Evolutionary conservation across 2,797 vertebrate genomes (phyloP), one percentile per base, ranked within the genome.

Genomic region (Oreonectes daqikongensis): DNA sequence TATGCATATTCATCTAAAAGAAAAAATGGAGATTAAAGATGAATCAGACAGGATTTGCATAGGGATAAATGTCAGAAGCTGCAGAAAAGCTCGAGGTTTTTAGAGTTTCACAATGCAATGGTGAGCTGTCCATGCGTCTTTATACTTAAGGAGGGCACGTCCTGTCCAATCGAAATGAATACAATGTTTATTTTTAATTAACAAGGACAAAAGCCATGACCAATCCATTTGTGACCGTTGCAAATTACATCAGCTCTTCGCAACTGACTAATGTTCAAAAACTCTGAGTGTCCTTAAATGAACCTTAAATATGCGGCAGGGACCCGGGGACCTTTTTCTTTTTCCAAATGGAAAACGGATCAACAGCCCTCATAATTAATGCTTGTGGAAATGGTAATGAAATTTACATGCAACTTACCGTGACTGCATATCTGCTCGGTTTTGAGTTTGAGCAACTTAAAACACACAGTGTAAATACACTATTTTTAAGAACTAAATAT

Each of bases 11-110:
- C 14, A 4, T 10, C 30, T 17, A 53, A 70, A 55, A 12, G 24
- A 67, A 48, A 11, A 15, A 32, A 59, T 28, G 42, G 57, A 18
- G 17, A 14, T 22, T 61, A 50, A 50, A 38, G 44, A 73, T 73
- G 59, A 73, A 63, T 72, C 59, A 40, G 44, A 40, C 44, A 40
- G 1, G 22, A 40, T 73, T 52, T 63, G 71, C 59, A 63, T 73
- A 4, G 18, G 30, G 44, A 73, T 44, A 72, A 72, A 72, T 48
- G 70, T 72, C 57, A 48, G 14, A 44, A 72, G 42, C 57, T 48
- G 70, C 6, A 48, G 14, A 60, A 72, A 46, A 24, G 42, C 28
- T 35, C 5, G 5, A 61, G 20, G 22, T 24, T 24, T 72, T 72
- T 17, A 50, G 42, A 24, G 22, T 48, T 50, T 61, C 9, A 35